These are phyloP conservation scores for Platycheirus rosarum DNA, from an alignment of 2,888 invertebrate species.

Conservation along the genomic window DNA sequence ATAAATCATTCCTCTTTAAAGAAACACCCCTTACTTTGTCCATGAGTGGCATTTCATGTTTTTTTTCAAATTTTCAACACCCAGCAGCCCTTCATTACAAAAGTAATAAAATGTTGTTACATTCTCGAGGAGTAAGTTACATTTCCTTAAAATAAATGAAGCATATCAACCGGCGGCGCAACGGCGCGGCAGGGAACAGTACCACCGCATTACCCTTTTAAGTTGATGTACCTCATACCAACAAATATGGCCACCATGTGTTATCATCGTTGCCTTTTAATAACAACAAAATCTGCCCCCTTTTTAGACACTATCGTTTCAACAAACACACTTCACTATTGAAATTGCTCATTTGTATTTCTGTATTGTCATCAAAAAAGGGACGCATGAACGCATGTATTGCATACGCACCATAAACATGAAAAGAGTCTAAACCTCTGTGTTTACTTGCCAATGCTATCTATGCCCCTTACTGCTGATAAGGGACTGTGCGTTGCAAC, in stretches of 20 bases:
- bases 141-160: slow-evolving; percentile 27
- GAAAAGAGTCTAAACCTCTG: slow-evolving; percentile 30
- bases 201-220: slow-evolving; percentile 46
- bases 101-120: neutral
- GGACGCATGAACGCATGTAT: slow-evolving; percentile 23
- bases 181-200: slow-evolving; percentile 11
- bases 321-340: neutral
- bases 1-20: too few relatives aligned
- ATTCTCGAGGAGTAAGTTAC: neutral
- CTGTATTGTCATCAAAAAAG: slow-evolving; percentile 13
- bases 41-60: too few relatives aligned
- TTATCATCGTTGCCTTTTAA: slow-evolving; percentile 11
- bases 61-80: neutral
- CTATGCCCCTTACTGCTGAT: slow-evolving; percentile 52
- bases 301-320: slow-evolving; percentile 37
- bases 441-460: slow-evolving; percentile 46
- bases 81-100: neutral
- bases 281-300: slow-evolving; percentile 49
- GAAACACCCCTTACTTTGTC: too few relatives aligned
- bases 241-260: slow-evolving; percentile 47
- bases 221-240: slow-evolving; percentile 1
- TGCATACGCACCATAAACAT: slow-evolving; percentile 22
- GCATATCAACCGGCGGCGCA: slow-evolving; percentile 31
- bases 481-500: slow-evolving; percentile 38
- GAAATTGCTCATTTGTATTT: slow-evolving; percentile 32